phyloP scores from a whole-genome alignment of 1,140 invertebrate genomes.

The Conopomorpha cramerella region DNA sequence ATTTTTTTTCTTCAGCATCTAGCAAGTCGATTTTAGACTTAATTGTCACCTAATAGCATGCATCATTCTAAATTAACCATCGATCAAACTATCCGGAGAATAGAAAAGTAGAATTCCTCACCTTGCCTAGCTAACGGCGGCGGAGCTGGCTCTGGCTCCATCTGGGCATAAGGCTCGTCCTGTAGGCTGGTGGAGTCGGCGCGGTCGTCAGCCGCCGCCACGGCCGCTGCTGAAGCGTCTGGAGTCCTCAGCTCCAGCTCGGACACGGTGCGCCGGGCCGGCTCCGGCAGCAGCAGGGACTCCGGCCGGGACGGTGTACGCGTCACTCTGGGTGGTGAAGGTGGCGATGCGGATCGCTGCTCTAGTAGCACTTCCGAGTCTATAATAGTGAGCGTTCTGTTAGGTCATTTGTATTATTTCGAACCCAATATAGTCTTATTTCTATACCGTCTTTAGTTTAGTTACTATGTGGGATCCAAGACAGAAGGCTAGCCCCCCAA shows the following conservation, averaged over 20 bases:
- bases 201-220: constrained; percentile 4
- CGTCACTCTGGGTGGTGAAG: constrained; percentile 3
- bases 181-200: constrained; percentile 23
- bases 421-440: no score
- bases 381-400: constrained; percentile 8
- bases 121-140: no score
- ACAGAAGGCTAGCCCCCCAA: no score
- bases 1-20: no score
- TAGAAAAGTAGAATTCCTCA: no score
- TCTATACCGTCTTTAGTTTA: no score
- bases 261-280: constrained; percentile 20
- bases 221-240: constrained; percentile 1
- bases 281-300: not conserved
- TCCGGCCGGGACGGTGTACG: not conserved
- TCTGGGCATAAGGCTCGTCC: constrained; percentile 18
- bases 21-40: no score
- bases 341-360: constrained; percentile 5
- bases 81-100: no score
- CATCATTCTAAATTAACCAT: no score
- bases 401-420: no score
- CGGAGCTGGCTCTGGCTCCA: not conserved
- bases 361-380: constrained; percentile 24
- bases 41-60: no score
- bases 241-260: constrained; percentile 24
- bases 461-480: no score